These are phyloP conservation scores for Dimorphilus gyrociliatus DNA, from an alignment of 2,888 invertebrate species.

Conservation along the genomic window DNA sequence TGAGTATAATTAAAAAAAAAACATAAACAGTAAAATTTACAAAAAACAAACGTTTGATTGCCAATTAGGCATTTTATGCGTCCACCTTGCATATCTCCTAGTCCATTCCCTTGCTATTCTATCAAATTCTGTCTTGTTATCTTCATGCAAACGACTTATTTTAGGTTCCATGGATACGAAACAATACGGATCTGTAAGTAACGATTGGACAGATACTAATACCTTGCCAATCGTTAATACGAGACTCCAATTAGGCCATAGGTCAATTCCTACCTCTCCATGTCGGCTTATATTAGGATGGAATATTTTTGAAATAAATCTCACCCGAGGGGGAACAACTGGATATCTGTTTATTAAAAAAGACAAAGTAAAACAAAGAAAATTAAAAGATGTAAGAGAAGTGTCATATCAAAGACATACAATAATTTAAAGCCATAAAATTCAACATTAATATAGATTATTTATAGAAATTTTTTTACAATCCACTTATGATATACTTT, in stretches of 20 bases:
- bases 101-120: constrained; percentile 69
- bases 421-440: no score
- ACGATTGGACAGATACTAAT: constrained; percentile 35
- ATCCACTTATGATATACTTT: no score
- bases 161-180: constrained; percentile 77
- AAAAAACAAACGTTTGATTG: no score
- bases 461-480: no score
- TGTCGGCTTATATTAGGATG: constrained; percentile 88
- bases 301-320: constrained; percentile 77
- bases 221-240: constrained; percentile 68
- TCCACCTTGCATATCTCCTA: constrained; percentile 65
- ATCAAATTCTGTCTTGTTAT: constrained; percentile 56
- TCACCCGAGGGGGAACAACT: constrained; percentile 72
- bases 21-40: no score
- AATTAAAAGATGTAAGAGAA: no score
- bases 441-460: no score
- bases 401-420: no score
- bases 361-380: neutral
- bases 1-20: no score
- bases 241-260: constrained; percentile 89
- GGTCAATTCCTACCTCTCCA: constrained; percentile 86
- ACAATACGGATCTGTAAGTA: constrained; percentile 59
- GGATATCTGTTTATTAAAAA: constrained; percentile 49
- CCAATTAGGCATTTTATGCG: no score
- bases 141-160: constrained; percentile 58